phyloP scores from a whole-genome alignment of 2,797 vertebrate species.

The Borostomias antarcticus region DNA sequence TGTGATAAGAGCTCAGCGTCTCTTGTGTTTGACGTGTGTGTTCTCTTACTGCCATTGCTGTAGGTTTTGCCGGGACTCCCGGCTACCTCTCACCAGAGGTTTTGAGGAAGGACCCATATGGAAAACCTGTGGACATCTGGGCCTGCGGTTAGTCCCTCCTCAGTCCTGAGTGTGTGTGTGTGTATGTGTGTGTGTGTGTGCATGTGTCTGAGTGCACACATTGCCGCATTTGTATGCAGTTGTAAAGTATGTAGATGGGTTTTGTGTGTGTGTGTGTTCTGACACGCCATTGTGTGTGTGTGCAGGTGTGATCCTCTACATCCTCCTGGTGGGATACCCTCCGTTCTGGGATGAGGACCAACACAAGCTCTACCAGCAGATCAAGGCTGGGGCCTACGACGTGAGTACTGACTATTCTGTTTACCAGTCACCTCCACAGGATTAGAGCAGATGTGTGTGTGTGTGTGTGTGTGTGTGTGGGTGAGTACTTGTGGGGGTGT shows the following conservation, averaged over 20 bases:
- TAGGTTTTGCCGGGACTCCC: slow-evolving; percentile 98
- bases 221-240: not conserved
- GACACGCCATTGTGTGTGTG: too few species aligned
- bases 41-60: slow-evolving; percentile 10
- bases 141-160: slow-evolving; percentile 89
- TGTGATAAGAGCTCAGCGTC: not conserved
- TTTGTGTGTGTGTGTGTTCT: slow-evolving; percentile 60
- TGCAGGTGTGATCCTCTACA: slow-evolving; percentile 87
- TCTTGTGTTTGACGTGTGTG: not conserved
- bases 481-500: not conserved
- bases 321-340: slow-evolving; percentile 87
- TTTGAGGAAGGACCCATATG: slow-evolving; percentile 98
- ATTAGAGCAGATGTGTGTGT: not conserved
- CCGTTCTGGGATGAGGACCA: slow-evolving; percentile 92
- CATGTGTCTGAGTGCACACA: not conserved
- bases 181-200: not conserved
- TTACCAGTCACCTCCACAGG: not conserved
- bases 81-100: slow-evolving; percentile 98
- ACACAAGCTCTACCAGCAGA: slow-evolving; percentile 90
- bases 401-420: slow-evolving; percentile 68
- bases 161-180: not conserved
- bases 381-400: slow-evolving; percentile 88
- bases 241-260: slow-evolving; percentile 57
- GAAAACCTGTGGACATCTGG: slow-evolving; percentile 99
- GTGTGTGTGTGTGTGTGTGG: not conserved